A percentile compares a stretch with the other conserved stretches of the same genome.
phyloP scores from a whole-genome alignment of 2,888 invertebrate genomes.

The Lasioglossum vierecki region DNA sequence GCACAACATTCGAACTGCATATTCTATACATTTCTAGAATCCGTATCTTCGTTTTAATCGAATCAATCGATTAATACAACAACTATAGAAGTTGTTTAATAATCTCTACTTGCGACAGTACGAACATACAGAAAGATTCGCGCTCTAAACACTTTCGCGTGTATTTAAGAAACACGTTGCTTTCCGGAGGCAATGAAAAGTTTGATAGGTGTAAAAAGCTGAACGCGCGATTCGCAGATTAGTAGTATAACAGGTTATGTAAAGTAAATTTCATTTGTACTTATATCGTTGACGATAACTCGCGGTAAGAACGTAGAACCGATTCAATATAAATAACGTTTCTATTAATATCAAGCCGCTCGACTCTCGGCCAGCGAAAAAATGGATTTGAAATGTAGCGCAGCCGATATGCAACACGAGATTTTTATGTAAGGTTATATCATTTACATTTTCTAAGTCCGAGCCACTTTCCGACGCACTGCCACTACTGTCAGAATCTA shows the following conservation, averaged over 20 bases:
- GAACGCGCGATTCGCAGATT: constrained; percentile 4
- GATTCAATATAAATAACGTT: not conserved
- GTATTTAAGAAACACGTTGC: not conserved
- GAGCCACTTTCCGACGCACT: constrained; percentile 90
- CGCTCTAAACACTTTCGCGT: not conserved
- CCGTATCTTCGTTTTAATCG: not conserved
- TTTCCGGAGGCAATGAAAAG: not conserved
- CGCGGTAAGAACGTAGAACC: not conserved
- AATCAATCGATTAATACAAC: not conserved
- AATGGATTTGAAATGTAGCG: constrained; percentile 11
- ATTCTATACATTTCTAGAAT: not conserved
- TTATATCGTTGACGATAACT: not conserved
- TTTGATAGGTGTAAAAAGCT: not conserved
- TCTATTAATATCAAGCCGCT: not conserved
- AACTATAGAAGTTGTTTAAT: not conserved
- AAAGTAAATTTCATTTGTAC: constrained; percentile 30
- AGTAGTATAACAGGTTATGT: constrained; percentile 48
- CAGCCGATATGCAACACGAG: constrained; percentile 27
- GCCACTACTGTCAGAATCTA: constrained; percentile 92
- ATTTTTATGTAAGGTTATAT: constrained; percentile 71
- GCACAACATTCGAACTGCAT: not conserved
- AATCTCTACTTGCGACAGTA: not conserved
- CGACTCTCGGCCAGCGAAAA: not conserved
- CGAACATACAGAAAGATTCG: not conserved
- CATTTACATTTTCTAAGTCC: constrained; percentile 93